Evolutionary conservation across 2,113 vertebrate species (phyloP).

Genomic region (chimpanzee (Pan troglodytes)): NHGRI_mPanTro3-v2.1_pri NC_086015.1:120395501-120396000

Average conservation of each 20-base stretch:
- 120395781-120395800: background rate
- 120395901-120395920: background rate
- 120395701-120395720: background rate
- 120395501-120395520: too few relatives aligned
- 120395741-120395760: background rate
- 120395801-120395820: background rate
- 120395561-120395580: too few relatives aligned
- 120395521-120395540: too few relatives aligned
- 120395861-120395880: background rate
- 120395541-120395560: too few relatives aligned
- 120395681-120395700: too few relatives aligned
- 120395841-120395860: background rate
- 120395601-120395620: too few relatives aligned
- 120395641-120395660: too few relatives aligned
- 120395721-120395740: background rate
- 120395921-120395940: background rate
- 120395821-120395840: background rate
- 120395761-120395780: background rate
- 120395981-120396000: background rate
- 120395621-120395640: too few relatives aligned
- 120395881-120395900: background rate
- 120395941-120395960: background rate
- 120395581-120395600: too few relatives aligned
- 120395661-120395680: too few relatives aligned
- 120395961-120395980: conserved; percentile 40